Evolutionary conservation across 2,113 vertebrate species (phyloP).

Genomic region (Hippoglossus stenolepis): DNA sequence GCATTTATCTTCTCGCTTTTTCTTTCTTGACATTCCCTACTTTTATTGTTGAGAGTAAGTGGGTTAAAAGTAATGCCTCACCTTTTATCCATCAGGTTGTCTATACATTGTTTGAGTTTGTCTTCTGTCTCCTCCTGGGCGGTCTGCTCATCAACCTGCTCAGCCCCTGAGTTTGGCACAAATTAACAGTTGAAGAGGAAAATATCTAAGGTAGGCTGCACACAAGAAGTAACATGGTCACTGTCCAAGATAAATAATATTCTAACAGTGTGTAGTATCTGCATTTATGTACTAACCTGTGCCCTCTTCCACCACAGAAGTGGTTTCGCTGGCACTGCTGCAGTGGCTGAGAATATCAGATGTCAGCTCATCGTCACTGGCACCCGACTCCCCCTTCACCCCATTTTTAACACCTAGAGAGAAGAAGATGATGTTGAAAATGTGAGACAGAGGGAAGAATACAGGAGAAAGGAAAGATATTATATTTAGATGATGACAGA

Average conservation of each 20-base stretch:
- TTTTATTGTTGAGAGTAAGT: not conserved
- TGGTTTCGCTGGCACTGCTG: slow-evolving; percentile 90
- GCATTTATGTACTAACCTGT: slow-evolving; percentile 76
- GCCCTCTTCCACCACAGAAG: slow-evolving; percentile 87
- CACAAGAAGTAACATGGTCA: not conserved
- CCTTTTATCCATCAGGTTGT: slow-evolving; percentile 93
- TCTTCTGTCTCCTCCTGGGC: slow-evolving; percentile 91
- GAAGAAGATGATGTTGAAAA: not conserved
- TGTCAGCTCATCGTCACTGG: slow-evolving; percentile 91
- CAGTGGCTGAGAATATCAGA: slow-evolving; percentile 91
- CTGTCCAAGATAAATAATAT: not conserved
- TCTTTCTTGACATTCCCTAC: not conserved
- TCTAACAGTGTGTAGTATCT: not conserved
- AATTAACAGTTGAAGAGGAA: not conserved
- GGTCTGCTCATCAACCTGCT: slow-evolving; percentile 86
- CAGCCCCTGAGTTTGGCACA: slow-evolving; percentile 80
- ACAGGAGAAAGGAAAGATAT: not conserved
- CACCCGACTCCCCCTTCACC: slow-evolving; percentile 84
- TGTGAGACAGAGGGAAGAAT: not conserved
- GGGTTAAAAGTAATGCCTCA: slow-evolving; percentile 40
- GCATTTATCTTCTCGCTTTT: not conserved
- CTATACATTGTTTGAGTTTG: slow-evolving; percentile 92
- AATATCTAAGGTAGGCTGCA: not conserved
- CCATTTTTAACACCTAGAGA: slow-evolving; percentile 81
- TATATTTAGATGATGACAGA: not conserved